Evolutionary conservation across 1,140 invertebrate genomes (phyloP), one percentile per base, ranked within the genome.

Genomic region (Eubasilissa regina): DNA sequence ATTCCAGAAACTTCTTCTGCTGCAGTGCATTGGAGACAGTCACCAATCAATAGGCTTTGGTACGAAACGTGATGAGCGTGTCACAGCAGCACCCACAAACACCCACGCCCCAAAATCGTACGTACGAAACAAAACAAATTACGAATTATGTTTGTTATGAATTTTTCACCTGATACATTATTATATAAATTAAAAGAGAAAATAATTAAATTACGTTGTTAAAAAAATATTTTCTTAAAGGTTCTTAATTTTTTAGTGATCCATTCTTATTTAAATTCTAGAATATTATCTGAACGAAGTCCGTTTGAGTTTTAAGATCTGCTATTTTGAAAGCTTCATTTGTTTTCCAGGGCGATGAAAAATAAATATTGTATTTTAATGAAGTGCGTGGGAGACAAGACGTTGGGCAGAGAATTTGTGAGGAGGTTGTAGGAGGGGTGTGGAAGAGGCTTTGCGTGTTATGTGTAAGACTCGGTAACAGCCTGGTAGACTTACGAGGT

Each of bases 321-420:
- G 47, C 11, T 45, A 53, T 70, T 68, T 44, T 53, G 66, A 25
- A 53, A 47, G 44, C 47, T 70, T 47, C 66, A 35, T 70, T 70
- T 77, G 75, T 66, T 77, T 77, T 15, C 60, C 35, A 25, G 47
- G 15, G 19, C 45, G 62, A 77, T 66, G 75, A 77, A 77, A 77
- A 77, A 76, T 76, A 76, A 66, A 77, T 77, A 77, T 77, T 66
- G 25, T 62, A 66, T 68, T 77, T 25, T 77, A 77, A 77, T 77
- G 21, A 77, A 77, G 75, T 66, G 60, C 43, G 58, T 74, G 72
- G 72, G 48, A 7, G 72, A 43, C 15, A 21, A 43, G 12, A n/a
- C 62, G 62, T 4, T 25, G 35, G 25, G 53, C 13, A 70, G 43
- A 21, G 11, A 10, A 58, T 10, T 10, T 8, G 55, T 19, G 25